These are phyloP conservation scores for Rousettus leschenaultii DNA, from an alignment of 2,113 vertebrate species.

Conservation along the genomic window DNA sequence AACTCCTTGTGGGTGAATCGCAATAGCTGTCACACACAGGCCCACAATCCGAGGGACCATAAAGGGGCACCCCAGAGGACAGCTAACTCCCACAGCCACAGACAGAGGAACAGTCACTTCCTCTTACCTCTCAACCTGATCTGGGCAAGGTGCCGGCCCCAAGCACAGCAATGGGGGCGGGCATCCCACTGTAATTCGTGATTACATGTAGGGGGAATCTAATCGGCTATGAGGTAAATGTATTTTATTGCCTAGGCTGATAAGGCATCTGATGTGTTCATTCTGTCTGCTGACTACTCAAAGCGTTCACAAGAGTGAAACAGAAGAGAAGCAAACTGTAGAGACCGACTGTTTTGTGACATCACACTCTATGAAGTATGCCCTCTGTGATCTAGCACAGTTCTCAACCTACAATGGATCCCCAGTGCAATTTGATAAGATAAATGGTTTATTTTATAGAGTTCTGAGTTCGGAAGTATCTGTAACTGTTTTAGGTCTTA, in stretches of 20 bases:
- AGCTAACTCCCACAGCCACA: background rate
- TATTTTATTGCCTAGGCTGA: background rate
- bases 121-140: background rate
- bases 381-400: constrained; percentile 7
- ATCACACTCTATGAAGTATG: background rate
- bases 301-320: constrained; percentile 2
- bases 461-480: background rate
- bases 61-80: background rate
- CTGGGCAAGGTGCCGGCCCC: background rate
- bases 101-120: background rate
- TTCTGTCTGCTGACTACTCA: background rate
- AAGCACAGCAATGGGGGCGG: background rate
- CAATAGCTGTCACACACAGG: background rate
- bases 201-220: background rate
- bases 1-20: background rate
- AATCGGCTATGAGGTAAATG: background rate
- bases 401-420: background rate
- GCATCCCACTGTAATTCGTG: background rate
- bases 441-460: background rate
- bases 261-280: background rate
- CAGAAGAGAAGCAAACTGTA: background rate
- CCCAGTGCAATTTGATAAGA: background rate
- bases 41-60: background rate
- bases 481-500: background rate
- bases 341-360: constrained; percentile 21